Base-by-base conservation (phyloP, 2,797 vertebrate species). In the Danio choprae region DNA sequence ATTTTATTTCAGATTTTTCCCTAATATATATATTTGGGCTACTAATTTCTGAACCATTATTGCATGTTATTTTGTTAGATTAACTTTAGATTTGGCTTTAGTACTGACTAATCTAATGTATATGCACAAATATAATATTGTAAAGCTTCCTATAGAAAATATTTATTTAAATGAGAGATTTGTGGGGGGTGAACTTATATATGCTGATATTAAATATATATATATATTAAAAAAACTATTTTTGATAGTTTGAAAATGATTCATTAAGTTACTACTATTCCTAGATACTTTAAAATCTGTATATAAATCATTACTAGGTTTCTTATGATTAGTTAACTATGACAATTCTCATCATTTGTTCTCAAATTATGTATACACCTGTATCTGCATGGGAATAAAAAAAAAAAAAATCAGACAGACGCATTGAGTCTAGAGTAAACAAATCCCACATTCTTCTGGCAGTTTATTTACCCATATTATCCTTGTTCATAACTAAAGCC, bases 381-480 rank as follows among this genome's bases (percentile, higher is more conserved):
- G 63, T 12, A 18, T 18, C 40, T 44, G 40, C 16, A 65, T 6
- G 11, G 7, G 10, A 65, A 65, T 6, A 16, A 12, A 36, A 29
- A 1, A 41, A 62, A 40, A 16, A 46, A 41, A n/a, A 46, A 46
- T 46, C 46, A 29, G 12, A 50, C 4, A 59, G 13, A 50, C 11
- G n/a, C 29, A 38, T 58, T 12, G 13, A 44, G 43, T 4, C 15
- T 82, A 83, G 18, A 67, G 64, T 29, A 29, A 59, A 69, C 6
- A 40, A 62, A 80, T 64, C 56, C 41, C 55, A 16, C 36, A 51
- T 51, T 22, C 80, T 46, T 55, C 43, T 10, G 11, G 1, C 15
- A 62, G 36, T 69, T 77, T 69, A 58, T 50, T 59, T 58, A 48
- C 22, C 40, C 16, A 68, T 58, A 58, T 3, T 38, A 29, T 58